Conservation (phyloP, 1,140 invertebrate genomes). For the Helicoverpa armigera region DNA sequence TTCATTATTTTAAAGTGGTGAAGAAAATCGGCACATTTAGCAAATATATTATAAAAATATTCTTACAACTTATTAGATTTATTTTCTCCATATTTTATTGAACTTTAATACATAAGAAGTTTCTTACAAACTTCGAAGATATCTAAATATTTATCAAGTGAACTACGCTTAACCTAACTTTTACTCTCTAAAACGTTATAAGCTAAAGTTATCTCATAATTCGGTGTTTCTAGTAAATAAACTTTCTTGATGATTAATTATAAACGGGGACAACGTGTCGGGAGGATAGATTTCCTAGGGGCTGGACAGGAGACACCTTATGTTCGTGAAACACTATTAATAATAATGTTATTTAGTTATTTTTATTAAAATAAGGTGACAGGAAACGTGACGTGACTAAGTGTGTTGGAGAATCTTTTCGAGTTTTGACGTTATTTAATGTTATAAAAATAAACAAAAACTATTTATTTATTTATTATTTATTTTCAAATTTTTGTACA, state of each 20-base stretch:
- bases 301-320: background rate
- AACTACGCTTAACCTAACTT: background rate
- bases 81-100: background rate
- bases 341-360: background rate
- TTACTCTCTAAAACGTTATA: background rate
- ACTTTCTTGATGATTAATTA: constrained; percentile 2
- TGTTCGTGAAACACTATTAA: constrained; percentile 20
- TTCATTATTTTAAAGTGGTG: too few relatives aligned
- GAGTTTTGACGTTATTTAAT: too few relatives aligned
- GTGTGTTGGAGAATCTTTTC: too few relatives aligned
- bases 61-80: background rate
- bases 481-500: too few relatives aligned
- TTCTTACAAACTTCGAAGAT: background rate
- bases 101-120: background rate
- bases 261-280: background rate
- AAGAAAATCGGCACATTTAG: too few relatives aligned
- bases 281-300: background rate
- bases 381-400: too few relatives aligned
- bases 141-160: constrained; percentile 12
- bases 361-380: too few relatives aligned
- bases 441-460: too few relatives aligned
- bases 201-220: constrained; percentile 12
- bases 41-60: background rate
- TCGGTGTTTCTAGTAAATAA: background rate
- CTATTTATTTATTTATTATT: too few relatives aligned